Conservation (phyloP, 2,888 invertebrate species). For the Bellardia bayeri region DNA sequence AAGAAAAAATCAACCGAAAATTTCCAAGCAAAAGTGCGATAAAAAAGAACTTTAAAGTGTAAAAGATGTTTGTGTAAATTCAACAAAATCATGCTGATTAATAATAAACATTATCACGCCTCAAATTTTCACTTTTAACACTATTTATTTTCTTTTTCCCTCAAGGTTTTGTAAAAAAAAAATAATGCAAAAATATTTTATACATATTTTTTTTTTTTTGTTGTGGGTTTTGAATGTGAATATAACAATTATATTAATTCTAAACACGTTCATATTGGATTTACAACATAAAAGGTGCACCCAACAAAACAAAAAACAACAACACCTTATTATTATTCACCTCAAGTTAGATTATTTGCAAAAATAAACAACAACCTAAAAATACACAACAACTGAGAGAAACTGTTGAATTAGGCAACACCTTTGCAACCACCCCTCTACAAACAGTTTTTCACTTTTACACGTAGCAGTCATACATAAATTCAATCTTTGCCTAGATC, state of each 20-base stretch:
- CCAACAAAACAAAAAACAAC: slow-evolving; percentile 6
- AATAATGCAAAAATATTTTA: slow-evolving; percentile 26
- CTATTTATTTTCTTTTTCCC: slow-evolving; percentile 22
- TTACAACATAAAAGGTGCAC: slow-evolving; percentile 39
- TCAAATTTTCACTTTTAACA: slow-evolving; percentile 53
- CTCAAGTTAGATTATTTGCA: slow-evolving; percentile 59
- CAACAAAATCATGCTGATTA: slow-evolving; percentile 47
- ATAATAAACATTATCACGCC: slow-evolving; percentile 51
- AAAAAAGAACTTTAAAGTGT: slow-evolving; percentile 12
- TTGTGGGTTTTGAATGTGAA: neutral
- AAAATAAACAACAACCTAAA: slow-evolving; percentile 22
- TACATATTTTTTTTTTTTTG: neutral
- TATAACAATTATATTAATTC: slow-evolving; percentile 64
- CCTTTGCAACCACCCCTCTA: neutral
- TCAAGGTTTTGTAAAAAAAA: slow-evolving; percentile 9
- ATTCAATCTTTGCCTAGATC: slow-evolving; percentile 19
- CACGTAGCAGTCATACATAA: slow-evolving; percentile 14
- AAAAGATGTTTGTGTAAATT: neutral
- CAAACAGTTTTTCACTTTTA: neutral
- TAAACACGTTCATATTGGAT: slow-evolving; percentile 67
- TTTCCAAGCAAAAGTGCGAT: neutral
- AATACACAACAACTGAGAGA: slow-evolving; percentile 34
- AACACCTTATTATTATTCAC: slow-evolving; percentile 66
- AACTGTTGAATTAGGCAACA: slow-evolving; percentile 38
- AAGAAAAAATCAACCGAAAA: neutral